phyloP scores from a whole-genome alignment of 2,888 invertebrate genomes.

The Clusia tigrina region DNA sequence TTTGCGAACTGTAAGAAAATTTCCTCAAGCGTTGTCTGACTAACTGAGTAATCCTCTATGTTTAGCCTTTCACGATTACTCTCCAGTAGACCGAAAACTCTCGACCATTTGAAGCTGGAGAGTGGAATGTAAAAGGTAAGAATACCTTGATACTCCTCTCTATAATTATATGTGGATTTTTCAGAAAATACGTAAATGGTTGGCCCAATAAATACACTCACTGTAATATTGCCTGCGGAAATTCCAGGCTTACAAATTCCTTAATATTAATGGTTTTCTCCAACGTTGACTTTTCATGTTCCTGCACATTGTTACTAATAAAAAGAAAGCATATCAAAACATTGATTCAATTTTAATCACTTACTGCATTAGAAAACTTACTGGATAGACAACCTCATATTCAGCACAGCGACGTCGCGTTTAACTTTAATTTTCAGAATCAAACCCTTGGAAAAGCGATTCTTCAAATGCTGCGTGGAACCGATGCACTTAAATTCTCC shows the following conservation, averaged over 20 bases:
- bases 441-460: constrained; percentile 68
- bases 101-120: constrained; percentile 69
- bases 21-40: constrained; percentile 80
- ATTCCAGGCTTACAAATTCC: constrained; percentile 30
- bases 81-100: constrained; percentile 75
- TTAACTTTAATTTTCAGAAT: constrained; percentile 61
- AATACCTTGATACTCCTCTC: constrained; percentile 74
- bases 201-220: constrained; percentile 15
- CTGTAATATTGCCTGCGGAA: constrained; percentile 34
- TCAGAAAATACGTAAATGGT: not conserved
- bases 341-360: too few species aligned
- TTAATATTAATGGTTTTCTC: constrained; percentile 30
- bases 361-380: too few species aligned
- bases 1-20: constrained; percentile 74
- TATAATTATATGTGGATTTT: constrained; percentile 62
- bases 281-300: constrained; percentile 11
- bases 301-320: too few species aligned
- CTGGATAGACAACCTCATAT: too few species aligned
- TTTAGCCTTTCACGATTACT: constrained; percentile 66
- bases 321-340: too few species aligned
- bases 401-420: constrained; percentile 15
- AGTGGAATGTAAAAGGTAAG: constrained; percentile 72
- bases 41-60: constrained; percentile 78
- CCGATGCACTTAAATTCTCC: constrained; percentile 76
- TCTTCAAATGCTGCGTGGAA: constrained; percentile 75